phyloP scores from a whole-genome alignment of 1,140 invertebrate species.

The Psilanteris sp. region DNA sequence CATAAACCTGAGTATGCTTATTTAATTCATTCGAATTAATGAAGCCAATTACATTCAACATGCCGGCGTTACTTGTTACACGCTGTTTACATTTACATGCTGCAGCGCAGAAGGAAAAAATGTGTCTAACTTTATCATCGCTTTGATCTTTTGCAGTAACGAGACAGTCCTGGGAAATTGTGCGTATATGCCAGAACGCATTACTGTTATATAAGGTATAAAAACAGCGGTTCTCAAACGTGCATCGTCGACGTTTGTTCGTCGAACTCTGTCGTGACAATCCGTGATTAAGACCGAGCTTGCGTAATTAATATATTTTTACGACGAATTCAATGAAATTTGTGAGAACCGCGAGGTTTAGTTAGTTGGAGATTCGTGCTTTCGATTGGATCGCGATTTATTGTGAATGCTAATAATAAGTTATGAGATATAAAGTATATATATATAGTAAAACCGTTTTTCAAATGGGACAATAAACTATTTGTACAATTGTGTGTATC shows the following conservation, averaged over 20 bases:
- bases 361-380: no score
- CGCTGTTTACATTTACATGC: slow-evolving; percentile 56
- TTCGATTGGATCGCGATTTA: no score
- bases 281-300: slow-evolving; percentile 11
- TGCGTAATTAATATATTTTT: slow-evolving; percentile 37
- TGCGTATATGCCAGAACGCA: slow-evolving; percentile 58
- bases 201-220: slow-evolving; percentile 61
- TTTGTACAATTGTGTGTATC: no score
- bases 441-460: no score
- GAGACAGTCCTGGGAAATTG: slow-evolving; percentile 61
- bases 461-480: no score
- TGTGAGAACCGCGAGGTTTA: slow-evolving; percentile 6
- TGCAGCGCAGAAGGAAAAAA: slow-evolving; percentile 39
- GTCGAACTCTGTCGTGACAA: slow-evolving; percentile 38
- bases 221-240: slow-evolving; percentile 60
- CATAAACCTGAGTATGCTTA: slow-evolving; percentile 12
- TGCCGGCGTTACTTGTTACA: slow-evolving; percentile 44
- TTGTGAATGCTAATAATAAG: no score
- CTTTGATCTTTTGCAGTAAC: slow-evolving; percentile 46
- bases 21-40: slow-evolving; percentile 48
- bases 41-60: slow-evolving; percentile 56
- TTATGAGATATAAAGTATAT: no score
- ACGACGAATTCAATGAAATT: slow-evolving; percentile 10
- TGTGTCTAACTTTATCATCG: slow-evolving; percentile 50
- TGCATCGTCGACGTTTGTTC: slow-evolving; percentile 12